Evolutionary conservation across 2,888 invertebrate species (phyloP).

Genomic region (Lingula anatina): DNA sequence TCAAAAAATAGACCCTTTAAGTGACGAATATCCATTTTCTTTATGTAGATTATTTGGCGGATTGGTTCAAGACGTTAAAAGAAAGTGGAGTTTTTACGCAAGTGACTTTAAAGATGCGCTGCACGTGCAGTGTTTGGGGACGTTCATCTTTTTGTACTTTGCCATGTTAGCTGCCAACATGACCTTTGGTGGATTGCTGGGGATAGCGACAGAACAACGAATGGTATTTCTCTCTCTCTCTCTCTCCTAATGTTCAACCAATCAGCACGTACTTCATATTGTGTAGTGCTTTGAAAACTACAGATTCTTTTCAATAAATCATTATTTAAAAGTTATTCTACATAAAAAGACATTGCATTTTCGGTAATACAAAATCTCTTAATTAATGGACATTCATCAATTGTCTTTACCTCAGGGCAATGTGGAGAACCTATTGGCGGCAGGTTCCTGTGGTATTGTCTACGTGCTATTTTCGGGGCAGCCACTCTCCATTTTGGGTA

Average conservation of each 20-base stretch:
- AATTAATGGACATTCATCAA: too few relatives aligned
- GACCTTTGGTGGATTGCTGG: slow-evolving; percentile 92
- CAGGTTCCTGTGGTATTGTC: slow-evolving; percentile 43
- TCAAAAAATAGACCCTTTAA: too few relatives aligned
- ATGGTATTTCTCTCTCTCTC: slow-evolving; percentile 50
- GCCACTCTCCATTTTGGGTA: slow-evolving; percentile 51
- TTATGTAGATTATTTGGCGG: slow-evolving; percentile 76
- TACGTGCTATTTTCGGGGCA: slow-evolving; percentile 52
- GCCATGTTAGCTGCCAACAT: slow-evolving; percentile 96
- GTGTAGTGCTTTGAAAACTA: too few relatives aligned
- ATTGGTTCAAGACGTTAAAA: slow-evolving; percentile 81
- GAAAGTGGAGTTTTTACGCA: slow-evolving; percentile 84
- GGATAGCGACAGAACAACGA: slow-evolving; percentile 83
- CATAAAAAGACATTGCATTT: too few relatives aligned
- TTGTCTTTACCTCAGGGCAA: too few relatives aligned
- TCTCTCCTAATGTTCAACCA: too few relatives aligned
- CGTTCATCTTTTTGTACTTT: slow-evolving; percentile 95
- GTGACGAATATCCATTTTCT: too few relatives aligned
- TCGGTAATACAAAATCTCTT: too few relatives aligned
- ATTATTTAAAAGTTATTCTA: too few relatives aligned
- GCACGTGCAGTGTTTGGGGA: slow-evolving; percentile 78
- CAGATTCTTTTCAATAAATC: too few relatives aligned
- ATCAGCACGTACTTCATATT: too few relatives aligned
- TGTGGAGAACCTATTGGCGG: slow-evolving; percentile 56
- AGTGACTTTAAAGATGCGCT: slow-evolving; percentile 90